Evolutionary conservation across 1,140 invertebrate species (phyloP), one percentile per base, ranked within the genome.

Genomic region (Achroia grisella): DNA sequence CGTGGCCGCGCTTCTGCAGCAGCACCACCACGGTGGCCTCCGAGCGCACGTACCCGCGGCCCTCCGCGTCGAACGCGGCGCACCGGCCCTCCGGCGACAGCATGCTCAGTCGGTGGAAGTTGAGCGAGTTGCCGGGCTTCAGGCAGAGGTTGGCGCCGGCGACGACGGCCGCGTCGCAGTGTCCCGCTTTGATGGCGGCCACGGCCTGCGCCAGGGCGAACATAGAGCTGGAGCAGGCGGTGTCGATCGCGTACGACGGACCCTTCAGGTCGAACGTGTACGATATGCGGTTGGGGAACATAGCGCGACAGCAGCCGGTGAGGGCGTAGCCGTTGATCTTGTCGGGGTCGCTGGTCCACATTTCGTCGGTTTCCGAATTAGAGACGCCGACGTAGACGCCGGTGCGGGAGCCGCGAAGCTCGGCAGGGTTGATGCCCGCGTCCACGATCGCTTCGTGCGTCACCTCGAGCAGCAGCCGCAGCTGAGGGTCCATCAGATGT

Each of bases 281-380:
- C 0, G 97, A 98, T 27, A 99, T 90, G 66, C 98, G 91, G 80
- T 99, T 99, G 30, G 97, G 91, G 80, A 99, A 98, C 97, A 99
- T 99, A 14, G 96, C 94, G 30, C 95, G 88, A 39, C 93, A 93
- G 80, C 96, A 97, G 13, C 97, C 97, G 1, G 94, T 97, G 53
- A 99, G 87, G 27, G 92, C 94, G 86, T 99, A 99, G 42, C 97
- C 97, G 71, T 93, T 96, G 1, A 97, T 90, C 61, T 89, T 88
- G 32, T 95, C 93, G 0, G 90, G 87, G 75, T 94, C 90, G 11
- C 65, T 62, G n/a, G 90, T 91, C 91, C 93, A 97, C 56, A 89
- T 91, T 69, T 97, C 94, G 54, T 94, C 93, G 2, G 93, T 91
- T 75, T 98, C 97, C 28, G 94, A 94, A 11, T 89, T 89, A 44